Base-by-base conservation (phyloP, 1,140 invertebrate genomes). In the Prorops nasuta region DNA sequence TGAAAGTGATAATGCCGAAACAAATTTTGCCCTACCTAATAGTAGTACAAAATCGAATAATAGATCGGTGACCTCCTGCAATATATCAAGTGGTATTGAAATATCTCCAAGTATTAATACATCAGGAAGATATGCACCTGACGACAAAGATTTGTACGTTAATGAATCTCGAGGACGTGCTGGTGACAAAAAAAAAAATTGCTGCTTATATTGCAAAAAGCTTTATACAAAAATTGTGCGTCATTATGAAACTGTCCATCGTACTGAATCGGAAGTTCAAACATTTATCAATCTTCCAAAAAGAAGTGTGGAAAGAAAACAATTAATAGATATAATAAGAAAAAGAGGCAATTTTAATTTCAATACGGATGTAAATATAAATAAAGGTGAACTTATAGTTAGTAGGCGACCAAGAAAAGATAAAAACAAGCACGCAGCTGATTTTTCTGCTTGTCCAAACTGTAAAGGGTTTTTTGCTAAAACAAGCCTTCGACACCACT, bases 171-270 rank as follows among this genome's bases (percentile, higher is more conserved):
- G n/a, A n/a, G n/a, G n/a, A n/a, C n/a, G n/a, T n/a, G n/a, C 35
- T 24, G 38, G 24, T 20, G 12, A 24, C 15, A 28, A 16, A 3
- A 63, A 60, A 44, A 51, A 54, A 54, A n/a, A 60, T 38, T 58
- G 52, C 36, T 60, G 61, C 24, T 17, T 51, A 0, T 63, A 52
- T 47, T 60, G 57, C 28, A 42, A 58, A 18, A 57, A 49, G 49
- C 28, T 57, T 1, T 19, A 50, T 24, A 20, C 34, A 0, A 57
- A 60, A 38, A 18, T 63, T 14, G 37, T 19, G 10, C 39, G 57
- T 6, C 61, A 64, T 36, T 31, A 57, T 18, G 35, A 55, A 22
- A 41, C 10, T 9, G 28, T 51, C 2, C 55, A 60, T 43, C 17
- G 37, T 32, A 24, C 52, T 34, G 43, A 55, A 56, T 17, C 46